Evolutionary conservation across 2,797 vertebrate species (phyloP), one percentile per base, ranked within the genome.

Genomic region (Myiotriccus ornatus): DNA sequence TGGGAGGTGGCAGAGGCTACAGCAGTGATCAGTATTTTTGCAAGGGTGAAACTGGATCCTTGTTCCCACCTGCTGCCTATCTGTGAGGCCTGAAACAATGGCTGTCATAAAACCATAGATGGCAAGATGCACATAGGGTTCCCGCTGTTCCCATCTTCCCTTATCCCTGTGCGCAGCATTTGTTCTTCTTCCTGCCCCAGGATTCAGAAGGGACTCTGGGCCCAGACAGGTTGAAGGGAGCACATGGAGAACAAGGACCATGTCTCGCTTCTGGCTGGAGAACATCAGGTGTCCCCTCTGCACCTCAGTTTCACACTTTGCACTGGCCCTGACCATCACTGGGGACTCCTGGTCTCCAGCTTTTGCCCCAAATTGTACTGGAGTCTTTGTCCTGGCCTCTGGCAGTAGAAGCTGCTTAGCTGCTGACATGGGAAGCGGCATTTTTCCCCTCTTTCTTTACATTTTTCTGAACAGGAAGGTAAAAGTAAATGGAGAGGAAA

Each of bases 401-500:
- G 70, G 28, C 35, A 74, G 41, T 4, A 87, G 81, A 53, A 84
- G 24, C 27, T 70, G 30, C 53, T 79, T 47, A 43, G 74, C 55
- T 70, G 16, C 50, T 47, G 32, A 39, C 47, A 35, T 39, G 63
- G 18, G 28, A 89, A 84, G 30, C 17, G 43, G 52, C 24, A 43
- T 68, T 65, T 69, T 49, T 2, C 13, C 32, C 25, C 35, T 64
- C 25, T 79, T 83, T 65, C 27, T 52, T 34, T 56, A 56, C 28
- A 3, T 43, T 85, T 86, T 90, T 74, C 59, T 82, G 87, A 92
- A 67, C 27, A 71, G 50, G 67, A 80, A 79, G 24, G 74, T 82
- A 92, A 94, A 95, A 95, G 89, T 85, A 96, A 96, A 96, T 84
- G 65, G 85, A 85, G 84, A 95, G 60, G 87, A 94, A 95, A 95